phyloP scores from a whole-genome alignment of 2,888 invertebrate species.

The Cyrtodaria siliqua region DNA sequence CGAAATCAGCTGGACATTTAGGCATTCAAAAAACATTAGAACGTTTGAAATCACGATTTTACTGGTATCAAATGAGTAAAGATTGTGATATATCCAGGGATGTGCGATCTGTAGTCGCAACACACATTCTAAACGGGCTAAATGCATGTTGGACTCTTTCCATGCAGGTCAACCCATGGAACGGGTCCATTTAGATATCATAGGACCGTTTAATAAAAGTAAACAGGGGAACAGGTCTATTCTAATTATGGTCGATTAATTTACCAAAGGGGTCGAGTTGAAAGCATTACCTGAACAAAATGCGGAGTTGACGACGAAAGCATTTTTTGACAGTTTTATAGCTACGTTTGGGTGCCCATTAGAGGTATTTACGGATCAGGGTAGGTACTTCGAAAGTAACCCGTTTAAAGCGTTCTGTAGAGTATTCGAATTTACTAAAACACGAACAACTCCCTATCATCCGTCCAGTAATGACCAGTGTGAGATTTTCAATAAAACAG shows the following conservation, averaged over 20 bases:
- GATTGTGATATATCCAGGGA: background rate
- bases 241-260: slow-evolving; percentile 34
- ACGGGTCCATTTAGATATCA: background rate
- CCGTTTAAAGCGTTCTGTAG: slow-evolving; percentile 26
- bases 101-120: background rate
- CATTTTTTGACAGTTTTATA: slow-evolving; percentile 16
- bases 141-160: background rate
- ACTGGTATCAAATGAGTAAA: slow-evolving; percentile 6
- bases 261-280: slow-evolving; percentile 46
- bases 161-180: background rate
- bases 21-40: slow-evolving; percentile 2
- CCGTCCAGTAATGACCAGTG: slow-evolving; percentile 31
- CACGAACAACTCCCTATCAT: slow-evolving; percentile 33
- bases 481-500: slow-evolving; percentile 4
- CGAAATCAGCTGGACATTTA: background rate
- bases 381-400: slow-evolving; percentile 32
- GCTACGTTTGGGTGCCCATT: slow-evolving; percentile 50
- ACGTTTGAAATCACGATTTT: slow-evolving; percentile 5
- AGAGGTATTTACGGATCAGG: slow-evolving; percentile 46
- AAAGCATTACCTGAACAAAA: slow-evolving; percentile 23
- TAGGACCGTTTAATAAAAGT: background rate
- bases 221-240: slow-evolving; percentile 28
- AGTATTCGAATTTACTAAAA: slow-evolving; percentile 30
- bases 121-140: background rate
- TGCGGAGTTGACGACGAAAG: slow-evolving; percentile 25